Base-by-base conservation (phyloP, 2,113 vertebrate species). In the Sceloporus undulatus region DNA sequence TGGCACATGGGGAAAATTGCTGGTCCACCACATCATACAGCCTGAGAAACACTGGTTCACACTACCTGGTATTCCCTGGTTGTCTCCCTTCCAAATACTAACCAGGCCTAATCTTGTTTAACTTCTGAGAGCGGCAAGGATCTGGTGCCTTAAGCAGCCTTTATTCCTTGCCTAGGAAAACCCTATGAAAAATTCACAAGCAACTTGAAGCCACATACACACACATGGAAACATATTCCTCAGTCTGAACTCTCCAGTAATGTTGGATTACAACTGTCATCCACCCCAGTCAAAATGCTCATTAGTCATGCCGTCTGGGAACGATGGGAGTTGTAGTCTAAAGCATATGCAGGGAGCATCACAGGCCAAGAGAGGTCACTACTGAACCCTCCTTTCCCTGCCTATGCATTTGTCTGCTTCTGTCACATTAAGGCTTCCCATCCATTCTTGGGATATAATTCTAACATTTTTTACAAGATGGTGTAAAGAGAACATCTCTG, bases 1-100 rank as follows among this genome's bases (percentile, higher is more conserved):
- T 34, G 34, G 34, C n/a, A 38, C 73, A 88, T 40, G 27, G 85
- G 92, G 89, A 89, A 85, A 91, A 87, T 88, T 29, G 75, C 27
- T n/a, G 34, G 91, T 86, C 48, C n/a, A 34, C 23, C 5, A 34
- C 11, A 16, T 7, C 11, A 52, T 34, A 34, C 34, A 34, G 34
- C 34, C 34, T 34, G 34, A 34, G 34, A 34, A 34, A 34, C 34
- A 34, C 34, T 34, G 34, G 34, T 34, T 34, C 34, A 34, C 34
- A 34, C 34, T 34, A 34, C 34, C 34, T 34, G 34, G 29, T 18
- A 54, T 21, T 9, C 4, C 5, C 56, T 59, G 56, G 14, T 59
- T 9, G 56, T 59, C 56, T 59, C 2, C 56, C 56, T 59, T 59
- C 54, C 19, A 59, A 59, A 59, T 59, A 48, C 48, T 48, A 48